phyloP scores from a whole-genome alignment of 2,113 vertebrate species.

The Lynx canadensis region DNA sequence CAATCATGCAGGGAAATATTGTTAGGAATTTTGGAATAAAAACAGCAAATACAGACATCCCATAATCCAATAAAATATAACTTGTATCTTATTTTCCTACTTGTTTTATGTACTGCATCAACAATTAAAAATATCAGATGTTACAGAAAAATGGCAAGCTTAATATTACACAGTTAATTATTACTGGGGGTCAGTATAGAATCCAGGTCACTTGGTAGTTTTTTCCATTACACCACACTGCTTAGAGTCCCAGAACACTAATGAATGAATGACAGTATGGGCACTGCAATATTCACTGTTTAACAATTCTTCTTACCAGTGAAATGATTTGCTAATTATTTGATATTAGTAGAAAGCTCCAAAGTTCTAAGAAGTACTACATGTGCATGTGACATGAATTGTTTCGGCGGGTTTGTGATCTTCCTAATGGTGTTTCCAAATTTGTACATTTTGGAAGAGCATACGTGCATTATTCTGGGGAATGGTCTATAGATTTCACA shows the following conservation, averaged over 20 bases:
- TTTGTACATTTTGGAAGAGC: neutral
- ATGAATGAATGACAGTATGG: neutral
- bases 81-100: neutral
- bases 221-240: neutral
- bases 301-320: neutral
- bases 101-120: neutral
- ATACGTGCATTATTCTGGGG: neutral
- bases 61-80: neutral
- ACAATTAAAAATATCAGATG: neutral
- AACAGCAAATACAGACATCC: neutral
- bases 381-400: neutral
- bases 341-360: neutral
- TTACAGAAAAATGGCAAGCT: neutral
- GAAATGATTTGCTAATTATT: neutral
- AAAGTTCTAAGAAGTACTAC: neutral
- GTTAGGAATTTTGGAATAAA: neutral
- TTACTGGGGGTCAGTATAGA: neutral
- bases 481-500: neutral
- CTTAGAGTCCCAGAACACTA: neutral
- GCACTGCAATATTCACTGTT: no score
- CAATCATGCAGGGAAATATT: neutral
- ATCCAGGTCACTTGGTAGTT: neutral
- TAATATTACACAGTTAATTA: neutral
- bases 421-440: neutral
- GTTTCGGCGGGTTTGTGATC: neutral